Base-by-base conservation (phyloP, 2,797 vertebrate species). In the Carapus acus region DNA sequence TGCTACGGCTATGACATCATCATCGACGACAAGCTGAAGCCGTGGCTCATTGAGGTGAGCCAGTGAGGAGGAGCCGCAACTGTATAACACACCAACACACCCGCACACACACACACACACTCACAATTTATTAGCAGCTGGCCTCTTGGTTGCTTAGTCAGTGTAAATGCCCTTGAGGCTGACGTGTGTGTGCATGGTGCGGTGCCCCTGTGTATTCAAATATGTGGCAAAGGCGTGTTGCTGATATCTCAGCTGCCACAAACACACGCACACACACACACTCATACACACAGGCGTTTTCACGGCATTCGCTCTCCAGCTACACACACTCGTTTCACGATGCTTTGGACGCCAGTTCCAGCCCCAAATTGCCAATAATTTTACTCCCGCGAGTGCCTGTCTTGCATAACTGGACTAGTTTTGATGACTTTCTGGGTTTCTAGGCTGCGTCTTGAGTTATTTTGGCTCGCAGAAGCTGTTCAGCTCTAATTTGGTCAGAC, bases 1-100 rank as follows among this genome's bases (percentile, higher is more conserved):
- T 99, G 96, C 72, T 99, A 99, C 0, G 96, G 96, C 13, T 99
- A 99, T 46, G 96, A 99, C 81, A 98, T 99, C 85, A 99, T 99
- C 67, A 96, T 98, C 13, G 96, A 99, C 42, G 96, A 96, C 86
- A 92, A 83, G 74, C 86, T 99, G 56, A 99, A 99, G 75, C 96
- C 96, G 0, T 99, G 96, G 96, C 90, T 99, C 31, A 99, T 99
- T 4, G 96, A 99, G 92, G 96, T 97, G 76, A 88, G 79, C 39
- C 0, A 14, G 54, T 46, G 19, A 22, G 33, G n/a, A 17, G 17
- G 3, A 2, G 40, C 14, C 14, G 3, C 31, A 33, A 27, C 24
- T 13, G 3, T 3, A 15, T 33, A 11, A 33, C 11, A 36, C 4
- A 36, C n/a, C n/a, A 3, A 36, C 14, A 36, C 34, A 36, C 7